phyloP scores from a whole-genome alignment of 2,113 vertebrate genomes.

The Rafetus swinhoei region DNA sequence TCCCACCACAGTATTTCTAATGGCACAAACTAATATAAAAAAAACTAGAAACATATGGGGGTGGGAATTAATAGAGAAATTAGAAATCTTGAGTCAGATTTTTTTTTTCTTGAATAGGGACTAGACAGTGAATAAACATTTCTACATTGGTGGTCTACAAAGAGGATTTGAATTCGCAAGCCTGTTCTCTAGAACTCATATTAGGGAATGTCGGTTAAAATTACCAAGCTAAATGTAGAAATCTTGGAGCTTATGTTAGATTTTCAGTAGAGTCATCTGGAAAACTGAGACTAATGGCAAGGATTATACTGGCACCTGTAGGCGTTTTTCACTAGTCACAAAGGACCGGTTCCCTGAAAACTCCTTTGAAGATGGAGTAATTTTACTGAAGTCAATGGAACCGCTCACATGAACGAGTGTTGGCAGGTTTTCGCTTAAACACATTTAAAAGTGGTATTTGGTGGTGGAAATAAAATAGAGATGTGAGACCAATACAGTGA shows the following conservation, averaged over 20 bases:
- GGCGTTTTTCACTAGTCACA: conserved; percentile 5
- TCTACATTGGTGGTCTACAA: conserved; percentile 14
- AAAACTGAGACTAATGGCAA: conserved; percentile 32
- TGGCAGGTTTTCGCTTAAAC: neutral
- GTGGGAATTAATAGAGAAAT: conserved; percentile 51
- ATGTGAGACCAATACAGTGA: neutral
- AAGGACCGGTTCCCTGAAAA: neutral
- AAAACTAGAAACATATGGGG: conserved; percentile 61
- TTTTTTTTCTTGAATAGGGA: conserved; percentile 44
- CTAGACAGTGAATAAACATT: neutral
- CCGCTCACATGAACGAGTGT: neutral
- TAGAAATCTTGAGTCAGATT: conserved; percentile 21
- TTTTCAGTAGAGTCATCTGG: conserved; percentile 34
- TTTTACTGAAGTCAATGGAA: neutral
- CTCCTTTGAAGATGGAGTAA: neutral
- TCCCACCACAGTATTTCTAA: conserved; percentile 37
- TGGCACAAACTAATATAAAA: conserved; percentile 41
- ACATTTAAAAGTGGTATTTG: rapidly evolving
- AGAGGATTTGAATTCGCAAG: conserved; percentile 3
- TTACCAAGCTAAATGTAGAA: conserved; percentile 28
- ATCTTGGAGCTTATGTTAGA: conserved; percentile 16
- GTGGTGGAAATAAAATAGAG: neutral
- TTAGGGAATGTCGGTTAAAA: conserved; percentile 21
- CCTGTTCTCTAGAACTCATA: conserved; percentile 16
- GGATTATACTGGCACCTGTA: neutral